Conservation (phyloP, 1,140 invertebrate genomes). For the Asbolus verrucosus region DNA sequence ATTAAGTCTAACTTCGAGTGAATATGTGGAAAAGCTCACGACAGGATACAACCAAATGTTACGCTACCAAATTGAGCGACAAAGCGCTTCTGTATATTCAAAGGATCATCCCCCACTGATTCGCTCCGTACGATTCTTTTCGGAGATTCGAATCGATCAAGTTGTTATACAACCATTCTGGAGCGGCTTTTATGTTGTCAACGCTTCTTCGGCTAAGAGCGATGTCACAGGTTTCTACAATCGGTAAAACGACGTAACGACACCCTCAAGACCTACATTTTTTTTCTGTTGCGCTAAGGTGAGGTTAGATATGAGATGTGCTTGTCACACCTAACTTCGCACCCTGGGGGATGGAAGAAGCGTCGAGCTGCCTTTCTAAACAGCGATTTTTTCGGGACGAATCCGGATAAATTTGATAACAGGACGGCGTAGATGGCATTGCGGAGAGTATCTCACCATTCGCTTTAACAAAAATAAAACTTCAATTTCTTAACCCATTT, state of each 20-base stretch:
- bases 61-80: constrained; percentile 26
- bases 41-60: constrained; percentile 12
- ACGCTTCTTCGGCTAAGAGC: not conserved
- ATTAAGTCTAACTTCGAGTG: too few species aligned
- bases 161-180: constrained; percentile 6
- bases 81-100: constrained; percentile 15
- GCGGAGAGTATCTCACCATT: too few species aligned
- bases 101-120: constrained; percentile 24
- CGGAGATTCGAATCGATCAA: not conserved
- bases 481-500: not conserved
- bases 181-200: constrained; percentile 10
- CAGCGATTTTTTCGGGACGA: not conserved
- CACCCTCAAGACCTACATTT: not conserved
- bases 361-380: not conserved
- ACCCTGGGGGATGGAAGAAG: not conserved
- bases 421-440: not conserved
- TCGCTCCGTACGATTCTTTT: not conserved
- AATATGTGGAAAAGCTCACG: constrained; percentile 13
- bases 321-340: not conserved
- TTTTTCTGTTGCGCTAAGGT: not conserved
- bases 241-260: not conserved
- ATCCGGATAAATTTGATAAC: not conserved
- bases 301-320: not conserved
- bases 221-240: not conserved
- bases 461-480: not conserved